Evolutionary conservation across 2,888 invertebrate genomes (phyloP).

Genomic region (Seira sanloemensis): DNA sequence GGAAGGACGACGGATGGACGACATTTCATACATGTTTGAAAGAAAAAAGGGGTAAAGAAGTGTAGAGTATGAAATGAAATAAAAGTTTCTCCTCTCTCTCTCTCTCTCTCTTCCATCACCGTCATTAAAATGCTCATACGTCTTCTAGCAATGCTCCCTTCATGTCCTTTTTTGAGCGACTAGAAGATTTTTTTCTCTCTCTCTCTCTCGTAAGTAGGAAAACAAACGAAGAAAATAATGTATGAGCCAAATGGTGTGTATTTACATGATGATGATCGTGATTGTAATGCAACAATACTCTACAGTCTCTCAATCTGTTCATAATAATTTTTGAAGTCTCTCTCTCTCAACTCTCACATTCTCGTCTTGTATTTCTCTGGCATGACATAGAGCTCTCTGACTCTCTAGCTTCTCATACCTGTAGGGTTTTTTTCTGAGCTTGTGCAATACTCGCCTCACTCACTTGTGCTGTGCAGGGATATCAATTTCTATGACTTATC

Average conservation of each 20-base stretch:
- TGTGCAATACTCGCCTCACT: conserved; percentile 1
- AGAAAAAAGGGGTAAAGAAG: neutral
- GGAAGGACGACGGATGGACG: neutral
- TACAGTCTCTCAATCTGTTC: neutral
- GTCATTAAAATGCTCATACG: conserved; percentile 12
- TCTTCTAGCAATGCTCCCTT: neutral
- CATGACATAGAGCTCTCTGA: too few species aligned
- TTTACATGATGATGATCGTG: neutral
- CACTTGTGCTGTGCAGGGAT: neutral
- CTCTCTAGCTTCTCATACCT: neutral
- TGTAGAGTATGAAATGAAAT: conserved; percentile 3
- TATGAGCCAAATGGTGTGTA: neutral
- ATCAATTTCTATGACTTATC: neutral
- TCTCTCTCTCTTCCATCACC: neutral
- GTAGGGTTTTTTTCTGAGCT: conserved; percentile 13
- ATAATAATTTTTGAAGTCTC: conserved; percentile 5
- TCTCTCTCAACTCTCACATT: too few species aligned
- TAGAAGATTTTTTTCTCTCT: neutral
- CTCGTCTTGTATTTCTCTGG: neutral
- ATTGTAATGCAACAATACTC: conserved; percentile 8
- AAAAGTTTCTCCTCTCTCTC: neutral
- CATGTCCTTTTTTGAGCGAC: neutral
- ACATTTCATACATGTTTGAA: conserved; percentile 11
- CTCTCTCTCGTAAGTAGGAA: neutral
- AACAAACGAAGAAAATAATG: conserved; percentile 11